These are phyloP conservation scores for Antigone vipio DNA, from an alignment of 2,113 vertebrate species.

Conservation along the genomic window DNA sequence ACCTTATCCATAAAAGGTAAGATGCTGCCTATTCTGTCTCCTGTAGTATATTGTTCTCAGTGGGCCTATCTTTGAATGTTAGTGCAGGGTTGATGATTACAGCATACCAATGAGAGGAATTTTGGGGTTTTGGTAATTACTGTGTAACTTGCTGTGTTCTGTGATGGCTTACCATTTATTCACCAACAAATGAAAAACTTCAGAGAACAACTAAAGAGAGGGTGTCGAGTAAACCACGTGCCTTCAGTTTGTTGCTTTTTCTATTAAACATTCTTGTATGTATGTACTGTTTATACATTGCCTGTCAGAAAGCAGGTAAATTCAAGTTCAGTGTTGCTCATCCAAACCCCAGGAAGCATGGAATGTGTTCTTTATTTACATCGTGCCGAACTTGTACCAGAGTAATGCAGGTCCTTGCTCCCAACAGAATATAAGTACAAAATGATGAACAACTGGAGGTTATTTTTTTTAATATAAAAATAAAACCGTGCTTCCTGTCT, in stretches of 20 bases:
- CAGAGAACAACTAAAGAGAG: not conserved
- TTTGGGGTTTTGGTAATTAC: not conserved
- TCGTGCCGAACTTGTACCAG: not conserved
- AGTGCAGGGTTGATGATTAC: not conserved
- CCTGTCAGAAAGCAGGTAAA: not conserved
- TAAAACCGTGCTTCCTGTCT: not conserved
- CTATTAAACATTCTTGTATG: not conserved
- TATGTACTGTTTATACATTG: not conserved
- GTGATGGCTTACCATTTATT: not conserved
- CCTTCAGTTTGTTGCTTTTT: not conserved
- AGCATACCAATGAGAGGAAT: not conserved
- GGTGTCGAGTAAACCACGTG: not conserved
- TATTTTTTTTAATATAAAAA: not conserved
- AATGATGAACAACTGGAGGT: not conserved
- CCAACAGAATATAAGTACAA: not conserved
- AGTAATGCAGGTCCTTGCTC: not conserved
- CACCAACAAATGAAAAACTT: not conserved
- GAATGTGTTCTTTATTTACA: not conserved
- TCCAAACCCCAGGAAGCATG: not conserved
- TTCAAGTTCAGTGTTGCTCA: not conserved
- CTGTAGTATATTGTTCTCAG: not conserved
- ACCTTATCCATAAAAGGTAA: slow-evolving; percentile 98
- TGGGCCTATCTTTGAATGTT: not conserved
- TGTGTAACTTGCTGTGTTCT: not conserved
- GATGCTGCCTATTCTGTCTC: not conserved